Evolutionary conservation across 2,797 vertebrate species (phyloP), one percentile per base, ranked within the genome.

Genomic region (Pangasius larnaudii): DNA sequence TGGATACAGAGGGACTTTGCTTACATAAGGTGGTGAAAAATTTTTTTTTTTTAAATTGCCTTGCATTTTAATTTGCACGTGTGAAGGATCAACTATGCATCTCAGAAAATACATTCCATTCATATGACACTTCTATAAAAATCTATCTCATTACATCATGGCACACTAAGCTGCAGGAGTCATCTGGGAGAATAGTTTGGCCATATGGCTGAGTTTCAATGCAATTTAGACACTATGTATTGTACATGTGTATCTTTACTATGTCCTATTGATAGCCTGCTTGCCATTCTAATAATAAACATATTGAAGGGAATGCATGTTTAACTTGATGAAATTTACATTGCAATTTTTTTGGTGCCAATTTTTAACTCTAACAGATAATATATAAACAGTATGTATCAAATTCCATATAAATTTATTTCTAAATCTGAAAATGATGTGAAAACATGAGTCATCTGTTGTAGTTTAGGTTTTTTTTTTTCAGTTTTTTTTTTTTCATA

Each of bases 61-160:
- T 82, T 89, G 84, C 84, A 53, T 92, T 92, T 58, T 74, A 84
- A 93, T 79, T 86, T 90, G 78, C 94, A 94, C 92, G 93, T 94
- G 93, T 92, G 69, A 72, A n/a, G 87, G 71, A 89, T 95, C 92
- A 94, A 95, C 95, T 94, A 95, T 94, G 94, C 91, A 95, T 94
- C 89, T 92, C 91, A 91, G 89, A 86, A 39, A 93, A 93, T 90
- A 90, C 89, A 91, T 91, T 94, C 94, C 94, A 93, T 92, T 94
- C 93, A 93, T 91, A 89, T 92, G 88, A 91, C 91, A 85, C 89
- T 92, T 95, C 91, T 93, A 93, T 94, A 30, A 89, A 94, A 95
- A 93, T 92, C 91, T 94, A 93, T 94, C 91, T 93, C 93, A 94
- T 93, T 93, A 94, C 93, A 95, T 94, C 94, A 94, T 85, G 56